Base-by-base conservation (phyloP, 2,888 invertebrate species). In the Galeopsomyia nigrocyanea region DNA sequence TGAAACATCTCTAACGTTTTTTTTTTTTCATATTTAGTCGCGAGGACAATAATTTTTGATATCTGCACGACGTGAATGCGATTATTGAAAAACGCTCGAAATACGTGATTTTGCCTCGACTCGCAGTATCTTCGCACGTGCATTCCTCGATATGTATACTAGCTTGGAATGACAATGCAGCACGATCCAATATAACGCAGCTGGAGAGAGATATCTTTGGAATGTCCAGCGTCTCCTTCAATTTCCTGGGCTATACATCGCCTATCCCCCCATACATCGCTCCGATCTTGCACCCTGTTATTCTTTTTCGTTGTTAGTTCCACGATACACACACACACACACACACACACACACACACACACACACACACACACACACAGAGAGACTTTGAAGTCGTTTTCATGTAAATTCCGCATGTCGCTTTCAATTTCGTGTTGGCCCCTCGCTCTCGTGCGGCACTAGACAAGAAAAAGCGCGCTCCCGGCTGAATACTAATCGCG, bases 341-440 rank as follows among this genome's bases (percentile, higher is more conserved):
- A n/a, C n/a, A n/a, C n/a, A n/a, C n/a, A n/a, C n/a, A n/a, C n/a
- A n/a, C n/a, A n/a, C n/a, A n/a, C n/a, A n/a, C n/a, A n/a, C n/a
- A n/a, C n/a, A n/a, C n/a, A n/a, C n/a, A n/a, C n/a, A n/a, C n/a
- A n/a, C n/a, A n/a, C n/a, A n/a, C n/a, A n/a, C n/a, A n/a, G 62
- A 55, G 47, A 47, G 39, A 39, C 39, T 60, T 50, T 31, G 50
- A 55, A 16, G 61, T 64, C 64, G 61, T 67, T 66, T 66, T 72
- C 39, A 67, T 67, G 71, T 53, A 57, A 72, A 71, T 47, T 22
- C 57, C 13, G 50, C 56, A 50, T 19, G 58, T 68, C 72, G 72
- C 71, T 72, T 75, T 75, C 68, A 68, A 68, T 75, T 72, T 75
- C 53, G 68, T 47, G 66, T 39, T 39, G 50, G 26, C 55, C 58